phyloP scores from a whole-genome alignment of 2,113 vertebrate genomes.

The Sphaerodactylus townsendi region DNA sequence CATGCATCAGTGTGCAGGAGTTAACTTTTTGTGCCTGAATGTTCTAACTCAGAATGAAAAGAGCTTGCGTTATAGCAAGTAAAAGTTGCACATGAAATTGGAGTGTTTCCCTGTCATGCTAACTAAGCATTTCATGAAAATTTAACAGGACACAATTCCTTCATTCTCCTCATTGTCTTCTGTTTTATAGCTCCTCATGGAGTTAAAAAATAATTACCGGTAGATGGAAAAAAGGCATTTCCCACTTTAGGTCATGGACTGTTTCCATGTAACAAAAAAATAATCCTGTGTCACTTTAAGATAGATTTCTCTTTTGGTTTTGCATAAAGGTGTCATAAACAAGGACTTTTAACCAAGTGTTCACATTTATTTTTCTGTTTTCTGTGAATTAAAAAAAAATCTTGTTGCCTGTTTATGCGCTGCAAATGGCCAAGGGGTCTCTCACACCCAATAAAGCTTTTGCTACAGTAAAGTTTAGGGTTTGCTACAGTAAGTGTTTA shows the following conservation, averaged over 20 bases:
- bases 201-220: background rate
- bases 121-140: background rate
- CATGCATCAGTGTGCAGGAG: background rate
- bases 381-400: no score
- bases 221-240: background rate
- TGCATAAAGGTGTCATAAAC: no score
- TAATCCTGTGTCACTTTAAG: no score
- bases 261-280: background rate
- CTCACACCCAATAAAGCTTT: no score
- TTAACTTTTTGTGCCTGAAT: background rate
- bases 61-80: background rate
- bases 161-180: background rate
- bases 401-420: no score
- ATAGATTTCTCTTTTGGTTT: no score
- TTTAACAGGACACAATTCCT: background rate
- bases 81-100: background rate
- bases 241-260: background rate
- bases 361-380: no score
- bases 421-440: no score
- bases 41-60: background rate
- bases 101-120: background rate
- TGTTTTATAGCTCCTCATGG: background rate
- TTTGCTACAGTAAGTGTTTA: no score
- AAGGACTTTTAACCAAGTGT: no score
- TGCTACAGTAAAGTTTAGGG: no score